phyloP scores from a whole-genome alignment of 2,113 vertebrate species.

The Chaetodon trifascialis region DNA sequence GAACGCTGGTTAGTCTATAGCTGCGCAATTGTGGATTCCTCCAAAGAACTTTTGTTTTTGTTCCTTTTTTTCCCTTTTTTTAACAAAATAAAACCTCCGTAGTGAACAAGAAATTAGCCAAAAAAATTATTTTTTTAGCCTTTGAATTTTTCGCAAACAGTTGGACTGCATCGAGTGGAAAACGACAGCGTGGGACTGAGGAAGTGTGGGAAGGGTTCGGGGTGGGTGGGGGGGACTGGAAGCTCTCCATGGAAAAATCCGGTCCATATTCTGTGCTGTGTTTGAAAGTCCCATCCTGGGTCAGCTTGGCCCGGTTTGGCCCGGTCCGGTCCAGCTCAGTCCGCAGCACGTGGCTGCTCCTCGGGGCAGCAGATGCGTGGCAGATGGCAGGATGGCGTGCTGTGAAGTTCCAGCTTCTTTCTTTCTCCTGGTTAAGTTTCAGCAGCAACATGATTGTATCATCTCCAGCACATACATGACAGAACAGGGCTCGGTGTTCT shows the following conservation, averaged over 20 bases:
- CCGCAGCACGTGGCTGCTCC: conserved; percentile 40
- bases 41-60: conserved; percentile 83
- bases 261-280: conserved; percentile 48
- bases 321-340: conserved; percentile 34
- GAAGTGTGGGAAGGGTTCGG: neutral
- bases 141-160: conserved; percentile 76
- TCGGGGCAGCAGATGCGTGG: conserved; percentile 40
- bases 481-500: conserved; percentile 42
- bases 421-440: conserved; percentile 52
- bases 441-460: conserved; percentile 81
- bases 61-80: conserved; percentile 62
- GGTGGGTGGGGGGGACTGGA: neutral
- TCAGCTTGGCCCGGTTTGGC: conserved; percentile 28
- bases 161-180: conserved; percentile 44
- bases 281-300: conserved; percentile 27
- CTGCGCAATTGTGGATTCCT: conserved; percentile 82
- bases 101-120: conserved; percentile 83
- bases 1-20: conserved; percentile 80
- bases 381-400: conserved; percentile 56
- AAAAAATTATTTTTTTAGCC: conserved; percentile 81
- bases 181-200: conserved; percentile 25
- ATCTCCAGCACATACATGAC: conserved; percentile 54
- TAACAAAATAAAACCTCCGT: conserved; percentile 86
- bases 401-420: conserved; percentile 52
- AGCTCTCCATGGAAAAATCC: conserved; percentile 30